A percentile compares a stretch with the other conserved stretches of the same genome.
phyloP scores from a whole-genome alignment of 2,113 vertebrate species.

The Thunnus thynnus region DNA sequence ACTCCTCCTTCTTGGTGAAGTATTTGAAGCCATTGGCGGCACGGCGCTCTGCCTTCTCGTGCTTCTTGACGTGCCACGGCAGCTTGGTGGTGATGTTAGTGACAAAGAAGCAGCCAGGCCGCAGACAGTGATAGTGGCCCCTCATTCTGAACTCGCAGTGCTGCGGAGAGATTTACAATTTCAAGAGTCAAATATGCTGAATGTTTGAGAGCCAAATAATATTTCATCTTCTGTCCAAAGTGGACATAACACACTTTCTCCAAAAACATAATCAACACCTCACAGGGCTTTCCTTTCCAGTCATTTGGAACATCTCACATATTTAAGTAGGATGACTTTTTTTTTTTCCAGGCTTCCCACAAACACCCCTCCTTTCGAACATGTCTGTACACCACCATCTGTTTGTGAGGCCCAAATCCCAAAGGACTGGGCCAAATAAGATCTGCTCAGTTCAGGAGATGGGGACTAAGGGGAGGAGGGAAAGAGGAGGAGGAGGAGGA shows the following conservation, averaged over 20 bases:
- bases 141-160: conserved; percentile 99
- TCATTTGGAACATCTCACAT: conserved; percentile 41
- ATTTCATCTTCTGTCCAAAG: conserved; percentile 38
- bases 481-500: background rate
- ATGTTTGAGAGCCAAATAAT: conserved; percentile 30
- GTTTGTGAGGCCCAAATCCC: conserved; percentile 80
- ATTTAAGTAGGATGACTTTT: conserved; percentile 43
- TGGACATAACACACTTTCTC: background rate
- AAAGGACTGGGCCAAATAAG: conserved; percentile 83
- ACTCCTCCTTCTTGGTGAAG: conserved; percentile 98
- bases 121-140: conserved; percentile 98
- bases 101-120: conserved; percentile 95
- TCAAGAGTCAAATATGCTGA: conserved; percentile 44
- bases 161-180: conserved; percentile 75
- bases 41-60: conserved; percentile 97
- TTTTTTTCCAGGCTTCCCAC: conserved; percentile 41
- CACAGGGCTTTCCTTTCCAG: conserved; percentile 26
- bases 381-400: conserved; percentile 84
- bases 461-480: conserved; percentile 59
- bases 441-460: conserved; percentile 79
- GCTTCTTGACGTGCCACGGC: conserved; percentile 98
- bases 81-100: conserved; percentile 99
- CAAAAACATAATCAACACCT: conserved; percentile 46
- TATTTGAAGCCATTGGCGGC: conserved; percentile 99
- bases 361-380: conserved; percentile 68